These are phyloP conservation scores for Pseudochromis fuscus DNA, from an alignment of 2,797 vertebrate species.

Conservation along the genomic window DNA sequence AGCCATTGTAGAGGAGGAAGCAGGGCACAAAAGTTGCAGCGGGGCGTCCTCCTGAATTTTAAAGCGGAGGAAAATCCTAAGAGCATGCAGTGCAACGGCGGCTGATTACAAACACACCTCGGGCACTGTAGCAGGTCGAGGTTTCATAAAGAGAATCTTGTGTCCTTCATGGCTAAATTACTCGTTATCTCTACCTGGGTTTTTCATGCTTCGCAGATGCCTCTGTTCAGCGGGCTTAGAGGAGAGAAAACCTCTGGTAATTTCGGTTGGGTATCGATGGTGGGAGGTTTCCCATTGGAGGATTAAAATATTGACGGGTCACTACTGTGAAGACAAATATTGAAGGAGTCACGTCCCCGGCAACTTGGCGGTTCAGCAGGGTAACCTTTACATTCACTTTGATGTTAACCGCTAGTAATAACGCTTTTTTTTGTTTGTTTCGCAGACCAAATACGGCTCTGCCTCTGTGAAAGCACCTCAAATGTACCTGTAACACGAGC, in stretches of 20 bases:
- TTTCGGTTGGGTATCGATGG: not conserved
- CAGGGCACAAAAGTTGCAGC: conserved; percentile 9
- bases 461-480: not conserved
- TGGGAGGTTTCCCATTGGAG: conserved; percentile 17
- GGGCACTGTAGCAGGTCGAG: conserved; percentile 27
- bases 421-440: not conserved
- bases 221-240: conserved; percentile 6
- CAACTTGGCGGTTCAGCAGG: not conserved
- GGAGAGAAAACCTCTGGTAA: not conserved
- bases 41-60: conserved; percentile 32
- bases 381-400: not conserved
- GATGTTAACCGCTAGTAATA: conserved; percentile 19
- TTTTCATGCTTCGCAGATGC: conserved; percentile 5
- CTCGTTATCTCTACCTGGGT: conserved; percentile 18
- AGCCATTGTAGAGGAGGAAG: not conserved
- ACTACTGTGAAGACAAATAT: conserved; percentile 16
- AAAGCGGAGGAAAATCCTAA: conserved; percentile 18
- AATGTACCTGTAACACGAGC: not conserved
- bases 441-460: not conserved
- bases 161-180: conserved; percentile 43
- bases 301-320: conserved; percentile 29
- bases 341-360: not conserved
- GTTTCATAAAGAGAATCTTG: conserved; percentile 39
- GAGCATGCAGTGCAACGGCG: conserved; percentile 15
- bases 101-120: conserved; percentile 56